Evolutionary conservation across 1,140 invertebrate genomes (phyloP).

Genomic region (Aphis craccivora): DNA sequence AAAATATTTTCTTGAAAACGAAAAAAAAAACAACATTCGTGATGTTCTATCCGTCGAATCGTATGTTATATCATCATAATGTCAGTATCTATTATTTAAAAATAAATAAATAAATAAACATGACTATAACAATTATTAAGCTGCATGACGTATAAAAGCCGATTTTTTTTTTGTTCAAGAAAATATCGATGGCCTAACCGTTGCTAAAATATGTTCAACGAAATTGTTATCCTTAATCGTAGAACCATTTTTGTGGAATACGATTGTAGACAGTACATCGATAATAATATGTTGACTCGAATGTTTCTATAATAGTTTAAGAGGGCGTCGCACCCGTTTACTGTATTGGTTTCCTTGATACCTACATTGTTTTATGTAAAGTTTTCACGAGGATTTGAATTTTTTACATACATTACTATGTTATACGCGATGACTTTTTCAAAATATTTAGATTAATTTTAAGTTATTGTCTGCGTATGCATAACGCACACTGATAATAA

Average conservation of each 20-base stretch:
- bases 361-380: not conserved
- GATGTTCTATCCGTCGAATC: not conserved
- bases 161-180: not conserved
- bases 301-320: not conserved
- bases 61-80: not conserved
- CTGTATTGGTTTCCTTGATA: not conserved
- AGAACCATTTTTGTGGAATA: not conserved
- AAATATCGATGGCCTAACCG: not conserved
- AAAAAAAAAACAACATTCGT: not conserved
- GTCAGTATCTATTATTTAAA: not conserved
- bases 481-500: not conserved
- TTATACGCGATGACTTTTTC: not conserved
- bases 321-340: not conserved
- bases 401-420: not conserved
- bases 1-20: not conserved
- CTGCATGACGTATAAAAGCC: not conserved
- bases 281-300: not conserved
- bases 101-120: not conserved
- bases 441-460: not conserved
- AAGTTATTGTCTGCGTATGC: not conserved
- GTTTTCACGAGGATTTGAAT: not conserved
- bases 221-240: not conserved
- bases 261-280: not conserved
- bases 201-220: not conserved
- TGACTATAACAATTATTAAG: not conserved